Conservation (phyloP, 2,888 invertebrate species). For the Hydriomena furcata region DNA sequence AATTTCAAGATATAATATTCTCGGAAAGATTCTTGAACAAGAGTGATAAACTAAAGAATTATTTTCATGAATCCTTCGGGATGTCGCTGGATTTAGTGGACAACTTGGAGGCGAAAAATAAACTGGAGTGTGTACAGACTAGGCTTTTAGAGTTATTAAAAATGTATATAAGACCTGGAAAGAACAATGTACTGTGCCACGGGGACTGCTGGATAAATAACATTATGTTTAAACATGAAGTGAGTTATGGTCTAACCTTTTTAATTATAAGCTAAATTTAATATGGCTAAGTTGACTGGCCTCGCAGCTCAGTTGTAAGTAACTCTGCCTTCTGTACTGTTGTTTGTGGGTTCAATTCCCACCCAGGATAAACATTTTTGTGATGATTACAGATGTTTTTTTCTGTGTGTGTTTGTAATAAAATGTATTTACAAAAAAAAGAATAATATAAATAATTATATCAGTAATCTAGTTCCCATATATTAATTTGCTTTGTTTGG, state of each 20-base stretch:
- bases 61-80: slow-evolving; percentile 64
- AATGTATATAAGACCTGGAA: slow-evolving; percentile 50
- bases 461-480: too few species aligned
- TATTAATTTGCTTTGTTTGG: too few species aligned
- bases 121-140: slow-evolving; percentile 47
- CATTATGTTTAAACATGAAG: slow-evolving; percentile 58
- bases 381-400: too few species aligned
- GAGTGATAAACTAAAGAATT: slow-evolving; percentile 56
- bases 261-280: background rate
- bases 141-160: slow-evolving; percentile 57
- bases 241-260: slow-evolving; percentile 46
- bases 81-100: slow-evolving; percentile 55
- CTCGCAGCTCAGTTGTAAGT: too few species aligned
- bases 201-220: slow-evolving; percentile 74
- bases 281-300: background rate
- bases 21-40: slow-evolving; percentile 61
- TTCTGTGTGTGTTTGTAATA: too few species aligned
- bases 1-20: slow-evolving; percentile 63
- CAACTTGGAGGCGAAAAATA: slow-evolving; percentile 49
- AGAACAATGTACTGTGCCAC: slow-evolving; percentile 65
- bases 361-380: too few species aligned
- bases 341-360: too few species aligned
- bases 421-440: too few species aligned
- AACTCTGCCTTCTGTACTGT: too few species aligned
- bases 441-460: too few species aligned